A percentile compares a stretch with the other conserved stretches of the same genome.
These are phyloP conservation scores for Horisme vitalbata DNA, from an alignment of 2,888 invertebrate species.

Conservation along the genomic window DNA sequence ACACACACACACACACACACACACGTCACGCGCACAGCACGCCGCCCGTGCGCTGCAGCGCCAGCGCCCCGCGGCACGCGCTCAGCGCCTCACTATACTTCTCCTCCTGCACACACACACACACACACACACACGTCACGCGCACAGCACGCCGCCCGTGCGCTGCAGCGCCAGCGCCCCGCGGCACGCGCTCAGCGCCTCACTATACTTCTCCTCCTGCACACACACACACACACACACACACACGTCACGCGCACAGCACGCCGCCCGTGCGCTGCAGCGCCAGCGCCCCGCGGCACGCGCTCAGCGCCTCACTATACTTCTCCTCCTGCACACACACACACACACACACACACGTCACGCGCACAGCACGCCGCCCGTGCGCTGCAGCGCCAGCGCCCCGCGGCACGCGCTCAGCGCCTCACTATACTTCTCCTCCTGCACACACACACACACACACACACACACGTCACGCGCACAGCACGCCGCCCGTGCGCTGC, in stretches of 20 bases:
- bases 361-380: slow-evolving; percentile 89
- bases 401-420: slow-evolving; percentile 90
- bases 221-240: too few species aligned
- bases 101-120: slow-evolving; percentile 94
- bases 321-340: slow-evolving; percentile 94
- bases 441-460: too few species aligned
- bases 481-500: too few species aligned
- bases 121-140: too few species aligned
- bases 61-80: slow-evolving; percentile 93
- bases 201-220: slow-evolving; percentile 86
- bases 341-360: too few species aligned
- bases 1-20: too few species aligned
- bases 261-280: too few species aligned
- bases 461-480: too few species aligned
- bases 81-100: slow-evolving; percentile 96
- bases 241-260: too few species aligned
- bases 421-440: slow-evolving; percentile 87
- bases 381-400: slow-evolving; percentile 89
- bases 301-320: slow-evolving; percentile 95
- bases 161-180: slow-evolving; percentile 89
- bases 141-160: slow-evolving; percentile 89
- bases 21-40: too few species aligned
- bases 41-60: too few species aligned
- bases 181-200: slow-evolving; percentile 90
- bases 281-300: slow-evolving; percentile 93